Base-by-base conservation (phyloP, 2,888 invertebrate species). In the Emesis russula region DNA sequence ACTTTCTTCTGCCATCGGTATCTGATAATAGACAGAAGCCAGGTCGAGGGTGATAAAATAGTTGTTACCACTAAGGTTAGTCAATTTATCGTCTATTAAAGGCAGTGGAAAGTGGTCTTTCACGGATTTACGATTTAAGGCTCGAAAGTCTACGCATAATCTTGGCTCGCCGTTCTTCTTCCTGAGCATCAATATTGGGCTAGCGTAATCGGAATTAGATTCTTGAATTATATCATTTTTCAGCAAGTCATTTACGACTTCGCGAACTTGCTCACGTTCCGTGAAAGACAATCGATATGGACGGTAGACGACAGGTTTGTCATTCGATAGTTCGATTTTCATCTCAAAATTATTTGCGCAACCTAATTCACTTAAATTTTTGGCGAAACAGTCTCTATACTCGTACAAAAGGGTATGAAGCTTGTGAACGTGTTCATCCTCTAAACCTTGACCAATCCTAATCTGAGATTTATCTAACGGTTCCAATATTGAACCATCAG, bases 361-460 rank as follows among this genome's bases (percentile, higher is more conserved):
- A 13, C 81, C 73, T 73, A 81, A 25, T 63, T 81, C 81, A 36
- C 36, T 77, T 33, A 78, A 44, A 33, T 63, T 41, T 1, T 6
- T 38, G 13, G 81, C 81, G 25, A 81, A 81, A 48, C 73, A 81
- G 18, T 81, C 73, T 9, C 81, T 38, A 15, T 81, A 73, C 13
- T 36, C 5, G 13, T 58, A 63, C 36, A 63, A 77, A 0, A 77
- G 18, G 0, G 44, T 9, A n/a, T 77, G 3, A 58, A 77, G 5
- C 9, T 18, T 77, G 25, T 77, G 63, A 13, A 58, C 31, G 7
- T 31, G 5, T 3, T 58, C 33, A 6, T 3, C 0, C 15, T 15
- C n/a, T 0, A 33, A 15, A 36, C 58, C n/a, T 44, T n/a, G 4
- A 3, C 58, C 53, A 5, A 76, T 58, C 7, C 1, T 58, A 36